These are phyloP conservation scores for Hydropotes inermis DNA, from an alignment of 2,113 vertebrate genomes.

Conservation along the genomic window DNA sequence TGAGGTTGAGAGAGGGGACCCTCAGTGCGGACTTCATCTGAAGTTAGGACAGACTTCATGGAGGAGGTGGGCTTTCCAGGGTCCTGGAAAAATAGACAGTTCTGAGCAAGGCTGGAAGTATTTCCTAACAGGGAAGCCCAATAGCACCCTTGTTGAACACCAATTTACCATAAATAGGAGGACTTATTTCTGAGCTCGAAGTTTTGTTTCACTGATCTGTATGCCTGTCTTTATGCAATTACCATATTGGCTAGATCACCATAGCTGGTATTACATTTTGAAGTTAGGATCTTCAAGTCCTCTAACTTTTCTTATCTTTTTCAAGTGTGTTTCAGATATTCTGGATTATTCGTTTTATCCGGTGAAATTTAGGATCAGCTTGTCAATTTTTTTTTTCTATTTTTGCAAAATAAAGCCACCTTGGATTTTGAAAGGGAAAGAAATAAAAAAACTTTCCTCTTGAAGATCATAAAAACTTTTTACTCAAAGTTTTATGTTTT, in stretches of 20 bases:
- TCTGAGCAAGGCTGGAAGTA: not conserved
- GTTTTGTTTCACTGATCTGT: not conserved
- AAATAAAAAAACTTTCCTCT: slow-evolving; percentile 14
- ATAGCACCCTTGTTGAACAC: not conserved
- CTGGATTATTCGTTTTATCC: not conserved
- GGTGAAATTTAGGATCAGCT: not conserved
- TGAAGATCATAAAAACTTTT: slow-evolving; percentile 41
- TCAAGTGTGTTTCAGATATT: not conserved
- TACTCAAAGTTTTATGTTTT: slow-evolving; percentile 65
- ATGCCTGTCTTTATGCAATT: not conserved
- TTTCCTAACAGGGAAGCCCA: not conserved
- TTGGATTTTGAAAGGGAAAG: not conserved
- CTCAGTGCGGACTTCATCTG: not conserved
- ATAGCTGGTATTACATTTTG: not conserved
- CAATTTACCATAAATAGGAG: not conserved
- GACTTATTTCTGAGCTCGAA: not conserved
- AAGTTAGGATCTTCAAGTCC: not conserved
- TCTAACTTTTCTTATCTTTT: not conserved
- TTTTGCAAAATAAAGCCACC: not conserved
- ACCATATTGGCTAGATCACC: not conserved
- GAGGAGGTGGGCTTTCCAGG: not conserved
- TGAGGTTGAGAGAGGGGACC: not conserved
- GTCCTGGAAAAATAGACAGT: not conserved
- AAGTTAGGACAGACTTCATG: not conserved
- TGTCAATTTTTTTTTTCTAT: not conserved